These are phyloP conservation scores for Oxyura jamaicensis DNA, from an alignment of 2,113 vertebrate genomes.

Conservation along the genomic window DNA sequence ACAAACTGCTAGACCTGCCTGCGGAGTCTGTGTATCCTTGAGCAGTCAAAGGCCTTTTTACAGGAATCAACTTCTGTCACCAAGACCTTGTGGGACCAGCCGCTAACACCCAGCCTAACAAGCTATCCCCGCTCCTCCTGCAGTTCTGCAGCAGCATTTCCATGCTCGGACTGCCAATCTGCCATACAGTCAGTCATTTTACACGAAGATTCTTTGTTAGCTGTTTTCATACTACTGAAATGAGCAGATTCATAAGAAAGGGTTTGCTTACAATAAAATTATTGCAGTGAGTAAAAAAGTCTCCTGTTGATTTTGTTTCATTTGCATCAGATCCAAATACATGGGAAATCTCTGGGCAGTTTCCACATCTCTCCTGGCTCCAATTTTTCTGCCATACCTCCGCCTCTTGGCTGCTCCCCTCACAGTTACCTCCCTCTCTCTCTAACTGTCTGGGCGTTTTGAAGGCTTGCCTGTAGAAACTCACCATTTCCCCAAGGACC, in stretches of 20 bases:
- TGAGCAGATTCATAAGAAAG: background rate
- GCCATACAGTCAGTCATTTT: background rate
- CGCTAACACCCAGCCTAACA: background rate
- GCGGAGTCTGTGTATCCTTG: background rate
- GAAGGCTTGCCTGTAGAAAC: slow-evolving; percentile 7
- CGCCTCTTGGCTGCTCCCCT: background rate
- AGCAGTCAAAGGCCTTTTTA: background rate
- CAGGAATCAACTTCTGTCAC: background rate
- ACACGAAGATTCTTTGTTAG: background rate
- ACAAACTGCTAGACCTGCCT: background rate
- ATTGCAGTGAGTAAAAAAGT: background rate
- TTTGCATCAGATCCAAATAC: background rate
- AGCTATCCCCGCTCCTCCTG: background rate
- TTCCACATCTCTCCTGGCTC: background rate
- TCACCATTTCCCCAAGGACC: slow-evolving; percentile 8
- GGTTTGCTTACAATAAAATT: background rate
- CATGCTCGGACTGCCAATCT: background rate
- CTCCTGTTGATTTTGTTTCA: background rate
- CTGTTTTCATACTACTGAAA: background rate
- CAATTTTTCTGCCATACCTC: background rate
- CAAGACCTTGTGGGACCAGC: background rate
- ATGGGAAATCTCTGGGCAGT: background rate
- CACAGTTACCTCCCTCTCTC: background rate
- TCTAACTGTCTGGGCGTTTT: background rate
- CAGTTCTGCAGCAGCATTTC: background rate